These are phyloP conservation scores for Columbina picui DNA, from an alignment of 2,113 vertebrate genomes.

Conservation along the genomic window DNA sequence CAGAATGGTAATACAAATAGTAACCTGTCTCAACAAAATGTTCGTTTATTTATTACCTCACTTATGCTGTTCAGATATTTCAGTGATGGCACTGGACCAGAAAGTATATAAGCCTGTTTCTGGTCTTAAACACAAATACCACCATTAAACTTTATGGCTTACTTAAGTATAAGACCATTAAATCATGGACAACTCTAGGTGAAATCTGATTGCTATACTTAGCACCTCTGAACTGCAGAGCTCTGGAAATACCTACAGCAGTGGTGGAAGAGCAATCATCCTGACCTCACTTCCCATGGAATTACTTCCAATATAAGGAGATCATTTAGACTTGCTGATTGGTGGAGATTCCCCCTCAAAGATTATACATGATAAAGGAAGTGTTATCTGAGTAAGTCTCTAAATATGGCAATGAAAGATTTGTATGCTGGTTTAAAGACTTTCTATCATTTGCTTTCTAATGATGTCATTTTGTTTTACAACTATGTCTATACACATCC, in stretches of 20 bases:
- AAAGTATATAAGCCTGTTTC: neutral
- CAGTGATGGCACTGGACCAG: neutral
- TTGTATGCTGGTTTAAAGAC: neutral
- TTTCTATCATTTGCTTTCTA: neutral
- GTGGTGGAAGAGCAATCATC: neutral
- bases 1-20: neutral
- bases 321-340: neutral
- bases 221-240: neutral
- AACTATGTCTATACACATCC: neutral
- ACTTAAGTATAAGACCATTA: neutral
- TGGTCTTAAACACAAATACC: neutral
- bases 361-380: neutral
- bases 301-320: neutral
- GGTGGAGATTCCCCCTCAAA: neutral
- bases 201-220: constrained; percentile 15
- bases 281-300: neutral
- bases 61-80: neutral
- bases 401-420: neutral
- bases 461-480: neutral
- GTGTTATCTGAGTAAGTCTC: neutral
- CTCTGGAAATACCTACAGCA: constrained; percentile 33
- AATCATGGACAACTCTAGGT: neutral
- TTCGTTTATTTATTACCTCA: neutral
- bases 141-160: constrained; percentile 8
- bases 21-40: neutral